Evolutionary conservation across 2,113 vertebrate species (phyloP), one percentile per base, ranked within the genome.

Genomic region (Hypocryptadius cinnamomeus): DNA sequence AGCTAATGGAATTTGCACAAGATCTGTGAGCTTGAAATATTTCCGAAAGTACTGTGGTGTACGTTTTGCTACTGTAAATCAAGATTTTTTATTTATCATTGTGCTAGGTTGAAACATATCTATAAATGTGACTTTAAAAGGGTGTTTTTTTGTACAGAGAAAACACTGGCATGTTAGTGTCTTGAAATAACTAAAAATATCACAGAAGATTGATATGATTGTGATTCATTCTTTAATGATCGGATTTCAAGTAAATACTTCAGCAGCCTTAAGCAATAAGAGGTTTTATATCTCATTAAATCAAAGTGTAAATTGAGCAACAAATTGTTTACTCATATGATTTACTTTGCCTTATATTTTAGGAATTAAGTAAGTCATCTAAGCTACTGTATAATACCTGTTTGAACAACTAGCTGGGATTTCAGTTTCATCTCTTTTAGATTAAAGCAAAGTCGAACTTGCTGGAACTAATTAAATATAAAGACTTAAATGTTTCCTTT

Each of bases 1-100:
- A 98, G 97, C 95, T 98, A 98, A 98, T 98, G 98, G 98, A 98
- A 97, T 98, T 98, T 98, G 97, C 97, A 97, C 96, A 96, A 97
- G 97, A 97, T 97, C 97, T 95, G 95, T 94, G 98, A 97, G 97
- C 96, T 95, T 95, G 77, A 97, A 97, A 95, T 98, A 97, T 96
- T 97, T 94, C 91, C 76, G 93, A 97, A 96, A 94, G 94, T 95
- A 94, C 96, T 44, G 73, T 72, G 92, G 82, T 89, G 84, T 88
- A 94, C 87, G 56, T 95, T 95, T 96, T 97, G 95, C 95, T 93
- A 61, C 94, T 96, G 96, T 94, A 95, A 88, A 96, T 95, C 91
- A 90, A 89, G 96, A 93, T 97, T 97, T 97, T 97, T 98, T 98
- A 98, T 98, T 98, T 97, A 98, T 97, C 89, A 88, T 89, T 92